Conservation (phyloP, 1,140 invertebrate genomes). For the Triops longicaudatus region DNA sequence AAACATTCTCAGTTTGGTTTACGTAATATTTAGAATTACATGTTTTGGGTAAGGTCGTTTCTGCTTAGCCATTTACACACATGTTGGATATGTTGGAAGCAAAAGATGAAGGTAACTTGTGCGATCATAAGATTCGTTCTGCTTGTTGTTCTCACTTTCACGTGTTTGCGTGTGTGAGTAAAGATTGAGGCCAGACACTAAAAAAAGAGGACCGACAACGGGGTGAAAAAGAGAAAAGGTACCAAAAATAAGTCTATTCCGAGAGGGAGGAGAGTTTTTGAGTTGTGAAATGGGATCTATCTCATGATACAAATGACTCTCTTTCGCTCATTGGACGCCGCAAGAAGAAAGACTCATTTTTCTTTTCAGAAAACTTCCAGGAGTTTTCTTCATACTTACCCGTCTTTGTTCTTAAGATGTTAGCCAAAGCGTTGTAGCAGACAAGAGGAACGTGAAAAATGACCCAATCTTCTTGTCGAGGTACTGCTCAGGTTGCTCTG, state of each 20-base stretch:
- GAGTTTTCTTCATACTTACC: too few species aligned
- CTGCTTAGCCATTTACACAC: too few species aligned
- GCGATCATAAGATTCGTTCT: neutral
- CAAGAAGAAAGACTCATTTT: neutral
- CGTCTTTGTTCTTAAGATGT: too few species aligned
- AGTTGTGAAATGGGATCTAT: neutral
- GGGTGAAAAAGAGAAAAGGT: neutral
- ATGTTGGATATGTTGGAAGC: too few species aligned
- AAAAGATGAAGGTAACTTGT: too few species aligned
- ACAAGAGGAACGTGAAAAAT: neutral
- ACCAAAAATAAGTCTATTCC: neutral
- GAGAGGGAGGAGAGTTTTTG: neutral
- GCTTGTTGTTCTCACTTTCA: neutral
- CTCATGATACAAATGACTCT: neutral
- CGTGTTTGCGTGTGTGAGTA: neutral
- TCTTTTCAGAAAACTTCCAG: neutral
- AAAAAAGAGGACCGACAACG: neutral
- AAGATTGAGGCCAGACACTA: neutral
- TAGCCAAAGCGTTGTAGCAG: too few species aligned
- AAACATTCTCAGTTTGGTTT: too few species aligned
- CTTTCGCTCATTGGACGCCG: conserved; percentile 9
- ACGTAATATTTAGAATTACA: too few species aligned
- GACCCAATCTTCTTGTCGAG: neutral
- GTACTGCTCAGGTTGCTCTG: neutral
- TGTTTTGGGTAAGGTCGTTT: too few species aligned